Percentiles rank a stretch among this genome's conserved stretches.
Conservation (phyloP, 37 sponge, comb jelly and placozoan genomes). For the Aphrocallistes beatrix region DNA sequence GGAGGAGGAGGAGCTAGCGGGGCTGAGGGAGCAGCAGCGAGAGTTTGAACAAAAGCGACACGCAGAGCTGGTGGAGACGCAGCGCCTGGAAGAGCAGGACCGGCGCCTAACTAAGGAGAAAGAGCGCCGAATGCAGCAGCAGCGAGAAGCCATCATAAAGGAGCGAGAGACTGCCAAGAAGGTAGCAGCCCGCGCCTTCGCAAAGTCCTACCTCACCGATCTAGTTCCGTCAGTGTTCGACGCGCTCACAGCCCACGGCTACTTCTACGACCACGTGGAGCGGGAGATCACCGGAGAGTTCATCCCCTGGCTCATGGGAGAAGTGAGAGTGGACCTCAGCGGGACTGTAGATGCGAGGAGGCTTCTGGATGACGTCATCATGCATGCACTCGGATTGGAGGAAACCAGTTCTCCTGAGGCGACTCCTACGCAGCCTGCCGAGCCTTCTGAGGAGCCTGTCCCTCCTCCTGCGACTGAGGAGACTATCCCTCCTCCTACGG, state of each 20-base stretch:
- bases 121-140: conserved; percentile 78
- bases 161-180: conserved; percentile 92
- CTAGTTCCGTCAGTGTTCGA: conserved; percentile 92
- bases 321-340: conserved; percentile 44
- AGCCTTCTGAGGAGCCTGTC: too few relatives aligned
- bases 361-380: conserved; percentile 53
- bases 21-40: conserved; percentile 75
- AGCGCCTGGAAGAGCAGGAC: conserved; percentile 94
- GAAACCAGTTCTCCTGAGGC: background rate
- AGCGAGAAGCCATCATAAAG: conserved; percentile 64
- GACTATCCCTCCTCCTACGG: too few relatives aligned
- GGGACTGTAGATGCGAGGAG: conserved; percentile 52
- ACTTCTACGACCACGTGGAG: conserved; percentile 87
- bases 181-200: conserved; percentile 93
- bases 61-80: conserved; percentile 92
- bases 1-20: conserved; percentile 95
- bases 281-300: conserved; percentile 77
- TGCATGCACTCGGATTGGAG: background rate
- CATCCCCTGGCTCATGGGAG: conserved; percentile 77
- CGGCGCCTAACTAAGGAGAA: conserved; percentile 81
- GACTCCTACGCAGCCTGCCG: too few relatives aligned
- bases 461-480: too few relatives aligned
- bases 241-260: conserved; percentile 66
- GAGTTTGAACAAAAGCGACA: conserved; percentile 86
- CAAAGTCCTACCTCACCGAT: conserved; percentile 86